Conservation (phyloP, 2,888 invertebrate genomes). For the Apamea sordens region DNA sequence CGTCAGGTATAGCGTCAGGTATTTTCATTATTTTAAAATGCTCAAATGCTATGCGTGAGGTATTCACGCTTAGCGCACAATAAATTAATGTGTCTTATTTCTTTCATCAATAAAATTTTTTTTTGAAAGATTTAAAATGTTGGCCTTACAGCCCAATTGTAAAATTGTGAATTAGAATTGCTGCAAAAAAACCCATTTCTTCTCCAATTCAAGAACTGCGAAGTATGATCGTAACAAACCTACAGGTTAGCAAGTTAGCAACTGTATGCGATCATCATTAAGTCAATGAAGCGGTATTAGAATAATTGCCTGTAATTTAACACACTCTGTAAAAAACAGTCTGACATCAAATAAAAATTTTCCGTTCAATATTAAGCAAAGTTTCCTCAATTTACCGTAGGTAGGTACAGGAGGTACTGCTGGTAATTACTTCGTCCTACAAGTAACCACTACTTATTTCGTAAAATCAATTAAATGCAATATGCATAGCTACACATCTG, state of each 20-base stretch:
- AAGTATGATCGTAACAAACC: not conserved
- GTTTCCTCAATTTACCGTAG: constrained; percentile 54
- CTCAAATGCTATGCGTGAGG: not conserved
- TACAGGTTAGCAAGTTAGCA: constrained; percentile 9
- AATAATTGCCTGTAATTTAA: constrained; percentile 57
- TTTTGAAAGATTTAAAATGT: not conserved
- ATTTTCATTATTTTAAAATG: constrained; percentile 15
- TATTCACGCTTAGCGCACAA: not conserved
- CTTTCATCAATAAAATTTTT: not conserved
- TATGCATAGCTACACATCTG: constrained; percentile 6
- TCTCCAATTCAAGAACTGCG: not conserved
- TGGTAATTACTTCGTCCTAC: constrained; percentile 56
- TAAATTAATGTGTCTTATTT: not conserved
- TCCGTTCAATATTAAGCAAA: constrained; percentile 60
- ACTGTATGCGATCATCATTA: constrained; percentile 32
- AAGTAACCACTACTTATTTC: constrained; percentile 43
- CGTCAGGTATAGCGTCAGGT: not conserved
- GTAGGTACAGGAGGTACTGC: constrained; percentile 37
- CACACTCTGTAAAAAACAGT: constrained; percentile 21
- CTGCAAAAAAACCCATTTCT: not conserved
- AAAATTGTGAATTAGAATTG: not conserved
- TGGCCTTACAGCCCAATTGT: not conserved
- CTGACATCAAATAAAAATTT: constrained; percentile 50
- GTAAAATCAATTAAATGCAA: not conserved
- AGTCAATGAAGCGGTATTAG: constrained; percentile 45